Evolutionary conservation across 1,140 invertebrate species (phyloP), one percentile per base, ranked within the genome.

Genomic region (Cotesia glomerata): DNA sequence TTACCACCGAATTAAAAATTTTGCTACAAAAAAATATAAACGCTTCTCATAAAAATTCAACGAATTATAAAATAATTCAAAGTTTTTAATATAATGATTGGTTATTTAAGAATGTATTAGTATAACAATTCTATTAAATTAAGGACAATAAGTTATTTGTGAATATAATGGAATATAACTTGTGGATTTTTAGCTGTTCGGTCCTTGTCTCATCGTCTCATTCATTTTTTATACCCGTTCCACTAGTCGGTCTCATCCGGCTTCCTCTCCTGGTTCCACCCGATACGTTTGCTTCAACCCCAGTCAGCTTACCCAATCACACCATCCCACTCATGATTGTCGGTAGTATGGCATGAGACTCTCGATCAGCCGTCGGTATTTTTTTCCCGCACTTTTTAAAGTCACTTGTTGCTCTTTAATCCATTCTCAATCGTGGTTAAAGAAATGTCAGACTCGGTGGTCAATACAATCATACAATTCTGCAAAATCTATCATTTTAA

Each of bases 361-460:
- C 82, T 82, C 85, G 80, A 85, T 87, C 84, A 80, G 72, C 78
- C 83, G 79, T 79, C 79, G 78, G 81, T 81, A 84, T 85, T 85
- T 85, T 86, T 84, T 84, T 80, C 76, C 75, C 81, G 73, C 79
- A 82, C 79, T 82, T 85, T 83, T 86, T 86, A 82, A 85, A 81
- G 82, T 85, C 85, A 86, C 84, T 86, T 86, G 84, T 87, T 86
- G 84, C 86, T 85, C 82, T 85, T 85, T 86, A 85, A 85, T 82
- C 82, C 82, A 45, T 68, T 71, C 74, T 52, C 74, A 75, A 63
- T 72, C 18, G 77, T 73, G 74, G 73, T 67, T 58, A 59, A 72
- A 62, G 68, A 70, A 67, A 73, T 72, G 67, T 61, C 49, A 51
- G 75, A 65, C 54, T 69, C 39, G 39, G 39, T 45, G 11, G 39